Evolutionary conservation across 2,797 vertebrate genomes (phyloP).

Genomic region (Mionectes olivaceus): DNA sequence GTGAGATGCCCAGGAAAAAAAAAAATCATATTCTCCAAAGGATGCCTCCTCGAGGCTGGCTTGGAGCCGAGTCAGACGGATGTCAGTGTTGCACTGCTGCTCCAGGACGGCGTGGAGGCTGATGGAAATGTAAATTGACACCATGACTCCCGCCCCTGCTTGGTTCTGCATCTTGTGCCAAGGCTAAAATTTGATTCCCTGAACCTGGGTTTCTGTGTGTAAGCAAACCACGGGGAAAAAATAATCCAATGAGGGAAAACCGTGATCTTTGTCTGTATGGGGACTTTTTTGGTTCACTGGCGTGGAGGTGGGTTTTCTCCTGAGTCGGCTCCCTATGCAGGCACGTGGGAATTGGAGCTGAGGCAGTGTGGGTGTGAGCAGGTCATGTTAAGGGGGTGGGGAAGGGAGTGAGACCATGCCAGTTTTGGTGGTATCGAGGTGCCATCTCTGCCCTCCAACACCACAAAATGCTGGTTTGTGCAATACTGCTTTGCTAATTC

Average conservation of each 20-base stretch:
- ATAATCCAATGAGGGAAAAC: background rate
- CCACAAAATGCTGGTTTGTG: background rate
- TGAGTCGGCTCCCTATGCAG: background rate
- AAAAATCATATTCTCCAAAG: background rate
- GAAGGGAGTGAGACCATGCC: fast-evolving
- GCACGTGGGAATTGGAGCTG: background rate
- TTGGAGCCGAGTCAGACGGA: background rate
- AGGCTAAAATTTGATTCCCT: background rate
- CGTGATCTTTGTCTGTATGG: background rate
- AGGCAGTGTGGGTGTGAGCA: background rate
- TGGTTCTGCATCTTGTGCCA: background rate
- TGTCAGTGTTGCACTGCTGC: background rate
- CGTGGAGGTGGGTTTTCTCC: background rate
- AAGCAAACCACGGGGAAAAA: background rate
- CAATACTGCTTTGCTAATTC: background rate
- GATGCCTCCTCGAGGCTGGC: background rate
- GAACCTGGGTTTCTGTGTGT: background rate
- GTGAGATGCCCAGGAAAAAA: background rate
- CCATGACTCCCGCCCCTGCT: background rate
- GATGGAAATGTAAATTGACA: background rate
- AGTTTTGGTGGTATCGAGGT: background rate
- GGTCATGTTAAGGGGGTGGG: background rate
- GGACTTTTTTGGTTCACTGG: background rate
- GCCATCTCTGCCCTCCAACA: background rate
- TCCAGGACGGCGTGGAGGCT: background rate